phyloP scores from a whole-genome alignment of 2,113 vertebrate species.

The Psammodynastes pulverulentus region DNA sequence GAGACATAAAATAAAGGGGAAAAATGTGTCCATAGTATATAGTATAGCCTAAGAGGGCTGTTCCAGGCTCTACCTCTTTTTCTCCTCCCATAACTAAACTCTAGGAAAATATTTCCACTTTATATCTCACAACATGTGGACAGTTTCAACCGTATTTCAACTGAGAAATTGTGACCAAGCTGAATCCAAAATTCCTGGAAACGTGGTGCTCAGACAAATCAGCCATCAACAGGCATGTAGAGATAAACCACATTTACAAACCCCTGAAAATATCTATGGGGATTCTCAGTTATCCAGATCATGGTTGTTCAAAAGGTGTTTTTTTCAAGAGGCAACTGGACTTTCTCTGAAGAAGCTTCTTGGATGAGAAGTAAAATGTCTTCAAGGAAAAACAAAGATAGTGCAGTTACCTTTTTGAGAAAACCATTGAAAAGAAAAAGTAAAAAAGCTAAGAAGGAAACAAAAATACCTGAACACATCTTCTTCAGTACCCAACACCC shows the following conservation, averaged over 20 bases:
- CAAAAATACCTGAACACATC: background rate
- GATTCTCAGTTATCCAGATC: background rate
- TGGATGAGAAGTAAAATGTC: background rate
- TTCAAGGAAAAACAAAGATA: background rate
- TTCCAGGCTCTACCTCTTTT: background rate
- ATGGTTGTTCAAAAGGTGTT: background rate
- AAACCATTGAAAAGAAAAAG: background rate
- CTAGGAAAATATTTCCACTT: background rate
- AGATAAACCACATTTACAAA: background rate
- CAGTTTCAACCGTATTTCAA: background rate
- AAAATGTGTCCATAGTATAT: conserved; percentile 9
- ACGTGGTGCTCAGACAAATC: background rate
- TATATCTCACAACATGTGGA: background rate
- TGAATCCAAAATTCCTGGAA: background rate
- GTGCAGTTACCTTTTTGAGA: background rate
- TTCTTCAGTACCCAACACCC: background rate
- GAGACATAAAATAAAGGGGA: background rate
- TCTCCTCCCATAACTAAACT: background rate
- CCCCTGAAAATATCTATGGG: background rate
- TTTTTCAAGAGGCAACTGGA: background rate
- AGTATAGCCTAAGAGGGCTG: conserved; percentile 1
- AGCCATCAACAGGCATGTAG: background rate
- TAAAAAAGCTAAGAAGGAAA: background rate
- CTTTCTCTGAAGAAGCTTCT: background rate
- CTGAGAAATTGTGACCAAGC: background rate